Conservation (phyloP, 2,797 vertebrate genomes). For the Gila robusta region DNA sequence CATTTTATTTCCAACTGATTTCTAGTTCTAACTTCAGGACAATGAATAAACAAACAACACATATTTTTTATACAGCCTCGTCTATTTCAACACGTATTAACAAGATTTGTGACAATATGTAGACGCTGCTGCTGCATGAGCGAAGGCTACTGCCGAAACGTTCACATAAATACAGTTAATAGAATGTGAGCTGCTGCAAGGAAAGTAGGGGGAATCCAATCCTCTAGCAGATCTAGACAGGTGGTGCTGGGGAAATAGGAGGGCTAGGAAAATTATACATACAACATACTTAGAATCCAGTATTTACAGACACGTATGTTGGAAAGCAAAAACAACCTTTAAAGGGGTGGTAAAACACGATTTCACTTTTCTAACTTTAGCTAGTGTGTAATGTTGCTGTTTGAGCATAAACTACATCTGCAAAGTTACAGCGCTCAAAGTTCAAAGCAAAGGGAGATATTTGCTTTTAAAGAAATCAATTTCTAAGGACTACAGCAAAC, state of each 20-base stretch:
- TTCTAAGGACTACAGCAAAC: too few species aligned
- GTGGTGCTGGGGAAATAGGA: background rate
- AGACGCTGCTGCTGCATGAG: background rate
- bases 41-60: background rate
- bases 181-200: background rate
- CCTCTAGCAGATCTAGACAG: background rate
- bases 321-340: background rate
- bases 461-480: too few species aligned
- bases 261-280: background rate
- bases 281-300: background rate
- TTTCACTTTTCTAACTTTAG: too few species aligned
- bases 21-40: background rate
- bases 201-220: background rate
- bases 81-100: background rate
- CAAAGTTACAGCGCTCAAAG: too few species aligned
- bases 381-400: too few species aligned
- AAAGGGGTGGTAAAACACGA: too few species aligned
- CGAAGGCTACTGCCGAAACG: background rate
- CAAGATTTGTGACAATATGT: background rate
- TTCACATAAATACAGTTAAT: background rate
- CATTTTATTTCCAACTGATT: background rate
- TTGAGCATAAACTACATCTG: too few species aligned
- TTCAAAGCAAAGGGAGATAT: too few species aligned
- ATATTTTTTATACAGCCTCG: background rate
- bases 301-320: background rate